Conservation (phyloP, 2,888 invertebrate species). For the Lycocerus yunnanus region DNA sequence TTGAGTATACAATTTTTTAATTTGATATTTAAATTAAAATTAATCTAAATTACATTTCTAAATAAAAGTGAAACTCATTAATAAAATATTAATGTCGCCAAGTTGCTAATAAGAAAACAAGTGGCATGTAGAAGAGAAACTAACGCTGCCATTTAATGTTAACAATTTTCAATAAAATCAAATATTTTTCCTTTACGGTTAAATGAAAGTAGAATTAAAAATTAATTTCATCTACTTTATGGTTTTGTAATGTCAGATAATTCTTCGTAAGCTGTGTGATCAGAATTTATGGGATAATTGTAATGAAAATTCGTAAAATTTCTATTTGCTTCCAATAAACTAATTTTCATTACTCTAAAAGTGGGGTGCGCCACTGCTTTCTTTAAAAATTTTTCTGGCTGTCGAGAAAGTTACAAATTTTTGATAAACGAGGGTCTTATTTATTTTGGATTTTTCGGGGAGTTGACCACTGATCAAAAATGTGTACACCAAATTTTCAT, state of each 20-base stretch:
- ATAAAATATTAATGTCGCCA: background rate
- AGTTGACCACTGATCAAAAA: too few relatives aligned
- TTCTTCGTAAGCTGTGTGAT: background rate
- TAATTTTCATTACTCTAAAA: background rate
- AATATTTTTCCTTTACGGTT: background rate
- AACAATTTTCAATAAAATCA: constrained; percentile 1
- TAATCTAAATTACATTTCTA: background rate
- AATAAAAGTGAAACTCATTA: background rate
- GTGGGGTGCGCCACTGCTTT: background rate
- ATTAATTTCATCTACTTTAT: background rate
- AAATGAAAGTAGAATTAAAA: background rate
- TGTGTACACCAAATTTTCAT: too few relatives aligned
- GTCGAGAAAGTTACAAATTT: too few relatives aligned
- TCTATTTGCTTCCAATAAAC: background rate
- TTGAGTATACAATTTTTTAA: background rate
- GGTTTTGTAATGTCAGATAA: background rate
- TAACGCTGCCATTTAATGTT: background rate
- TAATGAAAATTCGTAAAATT: background rate
- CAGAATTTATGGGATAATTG: background rate
- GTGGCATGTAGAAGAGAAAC: constrained; percentile 7
- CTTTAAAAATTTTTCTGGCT: background rate
- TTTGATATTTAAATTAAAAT: background rate
- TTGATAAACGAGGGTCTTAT: too few relatives aligned
- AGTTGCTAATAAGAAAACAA: background rate
- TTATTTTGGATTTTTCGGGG: too few relatives aligned